Evolutionary conservation across 2,888 invertebrate genomes (phyloP).

Genomic region (Smittia sp.): DNA sequence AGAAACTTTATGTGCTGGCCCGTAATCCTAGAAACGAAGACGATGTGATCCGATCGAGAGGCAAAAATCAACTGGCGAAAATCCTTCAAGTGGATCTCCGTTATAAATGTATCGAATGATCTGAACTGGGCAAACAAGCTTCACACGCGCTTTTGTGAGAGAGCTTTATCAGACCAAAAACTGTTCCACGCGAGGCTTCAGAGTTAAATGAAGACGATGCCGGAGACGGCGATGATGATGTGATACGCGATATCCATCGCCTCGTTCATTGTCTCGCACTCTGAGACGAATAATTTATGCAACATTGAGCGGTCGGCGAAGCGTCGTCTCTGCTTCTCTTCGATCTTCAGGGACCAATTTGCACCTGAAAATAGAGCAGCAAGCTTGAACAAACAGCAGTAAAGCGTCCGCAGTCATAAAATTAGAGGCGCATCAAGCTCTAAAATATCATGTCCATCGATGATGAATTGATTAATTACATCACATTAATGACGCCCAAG

Average conservation of each 20-base stretch:
- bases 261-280: background rate
- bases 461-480: too few species aligned
- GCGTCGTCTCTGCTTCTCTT: background rate
- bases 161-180: conserved; percentile 3
- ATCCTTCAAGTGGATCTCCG: conserved; percentile 29
- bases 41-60: conserved; percentile 30
- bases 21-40: background rate
- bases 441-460: too few species aligned
- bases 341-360: background rate
- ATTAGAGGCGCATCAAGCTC: too few species aligned
- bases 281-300: background rate
- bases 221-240: conserved; percentile 3
- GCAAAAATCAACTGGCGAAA: conserved; percentile 28
- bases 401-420: too few species aligned
- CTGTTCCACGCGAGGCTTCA: background rate
- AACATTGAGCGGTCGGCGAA: background rate
- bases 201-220: background rate
- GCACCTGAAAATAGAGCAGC: conserved; percentile 5
- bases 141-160: background rate
- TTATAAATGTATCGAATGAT: conserved; percentile 36
- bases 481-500: too few species aligned
- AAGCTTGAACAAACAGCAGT: background rate
- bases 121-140: background rate
- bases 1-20: background rate
- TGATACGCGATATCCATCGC: background rate